Evolutionary conservation across 2,797 vertebrate genomes (phyloP), one percentile per base, ranked within the genome.

Genomic region (Tapera naevia): DNA sequence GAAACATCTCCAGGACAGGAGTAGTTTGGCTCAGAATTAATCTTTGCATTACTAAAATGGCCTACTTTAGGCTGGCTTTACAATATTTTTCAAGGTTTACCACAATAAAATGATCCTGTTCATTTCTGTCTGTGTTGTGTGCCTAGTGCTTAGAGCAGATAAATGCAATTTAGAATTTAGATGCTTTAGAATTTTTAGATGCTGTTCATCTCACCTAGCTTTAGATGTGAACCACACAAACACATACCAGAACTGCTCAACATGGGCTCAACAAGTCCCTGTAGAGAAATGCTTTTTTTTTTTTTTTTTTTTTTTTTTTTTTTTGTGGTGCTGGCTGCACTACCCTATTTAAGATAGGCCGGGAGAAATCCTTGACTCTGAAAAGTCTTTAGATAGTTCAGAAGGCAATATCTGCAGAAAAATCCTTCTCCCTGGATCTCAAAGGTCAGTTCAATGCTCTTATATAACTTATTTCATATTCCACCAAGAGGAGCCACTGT

Each of bases 31-130:
- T 72, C 13, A 73, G 35, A 46, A 43, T 70, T 35, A 61, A 80
- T 45, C 1, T 58, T 93, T 88, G 58, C 23, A 24, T 70, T 57
- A 35, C 23, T 70, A 35, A 58, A 86, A 66, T 37, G n/a, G 73
- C 12, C 3, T 62, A 35, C 43, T 48, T 5, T 17, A 17, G 30
- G 5, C 56, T 76, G 67, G 39, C n/a, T 64, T 66, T 50, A 19
- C 46, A 54, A 4, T 4, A 11, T 53, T 17, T 53, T 67, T 22
- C 57, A n/a, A 78, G 12, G 9, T 53, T 90, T 67, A 16, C 10
- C 24, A n/a, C n/a, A 62, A 53, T 2, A 67, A 67, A 67, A n/a
- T 0, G 1, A 32, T 67, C 7, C 6, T 43, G 0, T 28, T 58
- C 0, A 28, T 62, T 74, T 51, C 39, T 62, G 21, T 51, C 37